Evolutionary conservation across 2,797 vertebrate genomes (phyloP).

Genomic region (Aldrovandia affinis): DNA sequence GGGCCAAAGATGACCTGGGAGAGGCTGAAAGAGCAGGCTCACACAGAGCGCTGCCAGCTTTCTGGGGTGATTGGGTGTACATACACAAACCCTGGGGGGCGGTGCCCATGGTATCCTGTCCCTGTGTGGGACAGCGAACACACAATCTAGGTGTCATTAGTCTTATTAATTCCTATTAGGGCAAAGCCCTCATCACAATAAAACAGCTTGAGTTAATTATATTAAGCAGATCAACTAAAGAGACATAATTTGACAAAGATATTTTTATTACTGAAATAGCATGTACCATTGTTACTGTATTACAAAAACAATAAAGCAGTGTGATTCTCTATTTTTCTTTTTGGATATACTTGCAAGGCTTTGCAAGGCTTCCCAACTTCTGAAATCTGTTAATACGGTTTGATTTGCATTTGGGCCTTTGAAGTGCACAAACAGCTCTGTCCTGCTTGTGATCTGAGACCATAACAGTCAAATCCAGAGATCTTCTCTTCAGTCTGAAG

Average conservation of each 20-base stretch:
- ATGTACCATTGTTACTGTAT: neutral
- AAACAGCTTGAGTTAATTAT: neutral
- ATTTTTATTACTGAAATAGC: too few species aligned
- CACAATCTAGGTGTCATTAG: neutral
- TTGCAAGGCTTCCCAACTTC: neutral
- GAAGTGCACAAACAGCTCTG: neutral
- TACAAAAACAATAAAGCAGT: neutral
- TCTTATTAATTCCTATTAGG: neutral
- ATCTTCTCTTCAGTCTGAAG: neutral
- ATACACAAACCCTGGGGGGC: neutral
- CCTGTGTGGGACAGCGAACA: neutral
- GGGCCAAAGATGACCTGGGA: constrained; percentile 19
- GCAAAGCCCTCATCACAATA: neutral
- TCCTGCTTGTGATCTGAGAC: neutral
- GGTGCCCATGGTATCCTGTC: neutral
- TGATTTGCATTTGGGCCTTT: neutral
- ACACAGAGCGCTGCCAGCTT: neutral
- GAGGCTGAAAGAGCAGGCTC: constrained; percentile 7
- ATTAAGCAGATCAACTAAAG: too few species aligned
- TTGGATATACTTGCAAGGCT: too few species aligned
- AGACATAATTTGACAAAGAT: neutral
- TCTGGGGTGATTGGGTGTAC: neutral
- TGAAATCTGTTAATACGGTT: neutral
- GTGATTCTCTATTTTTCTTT: too few species aligned
- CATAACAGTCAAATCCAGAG: too few species aligned